Evolutionary conservation across 2,797 vertebrate genomes (phyloP), one percentile per base, ranked within the genome.

Genomic region (Antrozous pallidus): DNA sequence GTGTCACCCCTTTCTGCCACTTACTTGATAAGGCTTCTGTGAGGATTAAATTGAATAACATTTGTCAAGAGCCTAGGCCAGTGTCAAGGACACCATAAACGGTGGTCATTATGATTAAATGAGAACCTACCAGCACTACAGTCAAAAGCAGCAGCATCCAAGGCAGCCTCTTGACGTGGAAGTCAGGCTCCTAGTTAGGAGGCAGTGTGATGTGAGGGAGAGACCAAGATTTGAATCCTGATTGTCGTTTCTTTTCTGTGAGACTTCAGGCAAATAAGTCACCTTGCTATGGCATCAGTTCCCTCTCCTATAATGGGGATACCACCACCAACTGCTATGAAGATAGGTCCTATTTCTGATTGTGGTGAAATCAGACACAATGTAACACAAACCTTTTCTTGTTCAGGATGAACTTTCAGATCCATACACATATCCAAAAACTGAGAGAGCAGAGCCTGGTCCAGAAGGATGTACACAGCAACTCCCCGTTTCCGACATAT

Each of bases 341-440:
- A 36, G n/a, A 49, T 45, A 42, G 24, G n/a, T 31, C 47, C 54
- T 8, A 17, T 51, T 47, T n/a, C 16, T 31, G 10, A 80, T 0
- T 11, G 67, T 38, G 71, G 18, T 8, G 3, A 89, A 71, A 51
- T 17, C n/a, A 51, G 42, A 78, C 85, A 85, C 12, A 28, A 9
- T 33, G 5, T 3, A 45, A 8, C 77, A 98, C 98, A 94, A 98
- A 99, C 99, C 98, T 90, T 98, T 94, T 99, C 99, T 89, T 99
- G 98, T 69, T 99, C 99, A 31, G 99, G 98, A 70, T 96, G 96
- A 80, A 99, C 98, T 56, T 98, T 98, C 45, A 99, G 96, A 94
- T 98, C 99, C 97, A 96, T 98, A 97, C 99, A 99, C 99, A 99
- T 99, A 95, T 99, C 98, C 96, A 99, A 97, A 97, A 99, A 99